Evolutionary conservation across 1,140 invertebrate genomes (phyloP), one percentile per base, ranked within the genome.

Genomic region (Calliopsis andreniformis): DNA sequence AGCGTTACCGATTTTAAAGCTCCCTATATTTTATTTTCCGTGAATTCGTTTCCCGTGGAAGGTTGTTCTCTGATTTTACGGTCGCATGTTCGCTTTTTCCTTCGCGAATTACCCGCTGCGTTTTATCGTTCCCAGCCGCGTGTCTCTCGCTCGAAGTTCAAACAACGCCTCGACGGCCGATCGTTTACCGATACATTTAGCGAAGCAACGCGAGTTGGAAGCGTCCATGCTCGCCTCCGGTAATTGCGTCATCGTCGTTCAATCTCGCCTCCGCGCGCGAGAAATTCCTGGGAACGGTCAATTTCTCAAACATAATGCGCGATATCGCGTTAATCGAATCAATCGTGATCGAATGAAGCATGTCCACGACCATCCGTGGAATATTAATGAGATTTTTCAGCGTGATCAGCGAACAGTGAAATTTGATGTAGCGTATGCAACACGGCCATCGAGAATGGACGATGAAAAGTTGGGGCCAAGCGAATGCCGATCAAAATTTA

Each of bases 121-220:
- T 39, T 39, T 39, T 39, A 39, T 39, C 35, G 35, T 10, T 39
- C 3, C 35, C 35, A 10, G 4, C 10, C 35, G 35, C 35, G 4
- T 39, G 35, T 39, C 35, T 39, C 35, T 39, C 35, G 35, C 35
- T 10, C 10, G 4, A 39, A 39, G 35, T 39, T 39, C 35, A 39
- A 39, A 39, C 35, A 39, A 39, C 35, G 35, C 35, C 35, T 39
- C 35, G 35, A 47, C 45, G 18, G 12, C 45, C 45, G 53, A 76
- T 67, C 68, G 55, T 77, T 77, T 77, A 59, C 61, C 20, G 61
- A 42, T 64, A 56, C 70, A 72, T 59, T 77, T 77, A 77, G 75
- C 75, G 53, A 43, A 42, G 69, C 69, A 64, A 64, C 73, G 69
- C 59, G 53, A 78, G 51, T 78, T 66, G 55, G 51, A 73, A 78